Conservation (phyloP, 1,140 invertebrate genomes). For the Berghia stephanieae region DNA sequence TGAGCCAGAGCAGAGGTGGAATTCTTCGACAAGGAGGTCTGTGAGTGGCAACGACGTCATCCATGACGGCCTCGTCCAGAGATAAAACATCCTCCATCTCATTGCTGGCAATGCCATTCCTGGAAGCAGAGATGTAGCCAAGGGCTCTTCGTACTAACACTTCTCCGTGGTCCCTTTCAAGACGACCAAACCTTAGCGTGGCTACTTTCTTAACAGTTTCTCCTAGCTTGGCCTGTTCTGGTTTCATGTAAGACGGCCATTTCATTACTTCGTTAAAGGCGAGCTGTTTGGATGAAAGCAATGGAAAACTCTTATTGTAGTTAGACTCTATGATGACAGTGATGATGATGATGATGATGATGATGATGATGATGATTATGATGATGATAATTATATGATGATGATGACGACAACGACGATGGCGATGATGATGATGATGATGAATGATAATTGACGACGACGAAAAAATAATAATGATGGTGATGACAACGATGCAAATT, state of each 20-base stretch:
- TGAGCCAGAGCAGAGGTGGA: conserved; percentile 75
- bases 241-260: conserved; percentile 55
- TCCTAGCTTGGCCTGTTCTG: conserved; percentile 49
- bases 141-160: conserved; percentile 70
- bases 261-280: conserved; percentile 54
- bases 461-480: too few relatives aligned
- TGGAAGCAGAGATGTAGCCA: conserved; percentile 76
- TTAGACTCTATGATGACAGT: too few relatives aligned
- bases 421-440: background rate
- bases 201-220: conserved; percentile 56
- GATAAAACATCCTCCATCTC: conserved; percentile 81
- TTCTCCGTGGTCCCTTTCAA: conserved; percentile 75
- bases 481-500: too few relatives aligned
- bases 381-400: too few relatives aligned
- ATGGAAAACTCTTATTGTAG: too few relatives aligned
- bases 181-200: conserved; percentile 72
- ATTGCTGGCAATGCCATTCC: conserved; percentile 77
- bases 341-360: background rate
- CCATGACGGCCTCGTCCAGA: conserved; percentile 76
- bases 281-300: too few relatives aligned
- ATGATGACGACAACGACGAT: background rate
- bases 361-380: too few relatives aligned
- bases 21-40: conserved; percentile 64
- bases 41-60: conserved; percentile 52
- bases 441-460: too few relatives aligned